A percentile compares a stretch with the other conserved stretches of the same genome.
Conservation (phyloP, 2,888 invertebrate genomes). For the Frankliniella fusca region DNA sequence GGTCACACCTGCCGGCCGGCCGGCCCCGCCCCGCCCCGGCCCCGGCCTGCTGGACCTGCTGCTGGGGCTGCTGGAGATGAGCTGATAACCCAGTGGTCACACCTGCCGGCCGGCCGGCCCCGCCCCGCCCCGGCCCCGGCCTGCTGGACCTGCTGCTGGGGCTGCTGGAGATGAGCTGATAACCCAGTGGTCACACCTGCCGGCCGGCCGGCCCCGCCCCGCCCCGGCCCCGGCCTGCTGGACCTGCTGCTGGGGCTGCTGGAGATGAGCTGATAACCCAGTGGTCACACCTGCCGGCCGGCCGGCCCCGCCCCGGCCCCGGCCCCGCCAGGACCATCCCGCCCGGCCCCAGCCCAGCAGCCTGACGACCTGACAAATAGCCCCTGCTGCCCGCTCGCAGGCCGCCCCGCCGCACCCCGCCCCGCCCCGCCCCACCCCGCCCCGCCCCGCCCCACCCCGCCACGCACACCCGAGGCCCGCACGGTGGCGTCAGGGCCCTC, state of each 20-base stretch:
- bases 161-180: not conserved
- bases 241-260: too few species aligned
- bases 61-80: not conserved
- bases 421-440: not conserved
- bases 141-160: too few species aligned
- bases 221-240: not conserved
- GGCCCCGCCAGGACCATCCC: too few species aligned
- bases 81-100: not conserved
- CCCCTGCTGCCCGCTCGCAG: too few species aligned
- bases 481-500: too few species aligned
- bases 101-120: not conserved
- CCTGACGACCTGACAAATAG: too few species aligned
- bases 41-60: not conserved
- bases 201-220: not conserved
- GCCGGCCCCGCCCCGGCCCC: not conserved
- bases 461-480: too few species aligned
- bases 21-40: not conserved
- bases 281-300: not conserved
- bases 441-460: too few species aligned
- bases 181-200: not conserved
- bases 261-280: not conserved
- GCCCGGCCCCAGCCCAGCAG: not conserved
- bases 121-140: not conserved
- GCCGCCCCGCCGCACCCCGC: not conserved
- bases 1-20: too few species aligned